phyloP scores from a whole-genome alignment of 2,113 vertebrate genomes.

The Butastur rufipennis region DNA sequence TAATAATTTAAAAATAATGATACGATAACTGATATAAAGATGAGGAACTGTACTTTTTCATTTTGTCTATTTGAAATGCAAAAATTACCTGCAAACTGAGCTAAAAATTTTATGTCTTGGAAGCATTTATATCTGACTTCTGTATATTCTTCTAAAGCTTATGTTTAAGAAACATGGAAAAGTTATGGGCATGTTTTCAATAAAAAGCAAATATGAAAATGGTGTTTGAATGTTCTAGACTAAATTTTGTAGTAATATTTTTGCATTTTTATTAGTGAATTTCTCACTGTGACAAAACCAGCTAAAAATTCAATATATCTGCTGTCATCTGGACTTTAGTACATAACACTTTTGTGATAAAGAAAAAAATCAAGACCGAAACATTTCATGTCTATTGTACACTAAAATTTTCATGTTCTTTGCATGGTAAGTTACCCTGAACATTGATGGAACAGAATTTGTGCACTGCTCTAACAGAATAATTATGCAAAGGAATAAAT shows the following conservation, averaged over 20 bases:
- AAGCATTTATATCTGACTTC: background rate
- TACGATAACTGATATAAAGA: background rate
- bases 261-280: background rate
- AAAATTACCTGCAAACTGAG: background rate
- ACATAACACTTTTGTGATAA: background rate
- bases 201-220: background rate
- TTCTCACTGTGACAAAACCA: background rate
- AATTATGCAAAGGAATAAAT: background rate
- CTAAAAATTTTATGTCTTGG: background rate
- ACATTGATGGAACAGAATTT: background rate
- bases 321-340: background rate
- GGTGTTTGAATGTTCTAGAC: background rate
- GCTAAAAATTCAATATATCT: background rate
- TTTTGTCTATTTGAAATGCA: background rate
- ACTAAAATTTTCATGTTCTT: background rate
- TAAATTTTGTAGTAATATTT: background rate
- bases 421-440: background rate
- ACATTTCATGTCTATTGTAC: background rate
- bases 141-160: background rate
- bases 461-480: background rate
- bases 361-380: background rate
- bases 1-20: background rate
- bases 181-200: background rate
- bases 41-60: background rate
- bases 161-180: background rate